These are phyloP conservation scores for Latrodectus hesperus DNA, from an alignment of 2,888 invertebrate species.

Conservation along the genomic window DNA sequence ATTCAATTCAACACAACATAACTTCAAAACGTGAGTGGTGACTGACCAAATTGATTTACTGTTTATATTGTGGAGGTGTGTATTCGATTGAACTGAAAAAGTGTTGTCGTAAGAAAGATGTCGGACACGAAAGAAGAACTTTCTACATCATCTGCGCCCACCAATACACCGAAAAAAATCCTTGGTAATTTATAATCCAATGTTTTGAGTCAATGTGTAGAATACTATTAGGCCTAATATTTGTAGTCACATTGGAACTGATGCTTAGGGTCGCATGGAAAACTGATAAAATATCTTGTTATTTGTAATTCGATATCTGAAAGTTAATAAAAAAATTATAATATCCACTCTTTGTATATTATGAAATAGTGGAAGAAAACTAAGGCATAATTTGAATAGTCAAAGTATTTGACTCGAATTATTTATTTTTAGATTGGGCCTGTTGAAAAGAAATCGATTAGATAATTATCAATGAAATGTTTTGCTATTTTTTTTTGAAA, in stretches of 20 bases:
- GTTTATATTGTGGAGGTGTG: constrained; percentile 45
- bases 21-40: constrained; percentile 54
- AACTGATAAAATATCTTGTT: background rate
- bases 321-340: too few relatives aligned
- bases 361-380: too few relatives aligned
- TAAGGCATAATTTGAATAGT: too few relatives aligned
- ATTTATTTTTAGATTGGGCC: too few relatives aligned
- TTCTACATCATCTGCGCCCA: constrained; percentile 54
- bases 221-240: constrained; percentile 63
- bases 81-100: constrained; percentile 34
- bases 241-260: constrained; percentile 37
- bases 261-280: background rate
- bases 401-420: too few relatives aligned
- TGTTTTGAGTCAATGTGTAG: constrained; percentile 35
- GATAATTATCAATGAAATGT: too few relatives aligned
- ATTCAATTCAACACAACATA: constrained; percentile 16
- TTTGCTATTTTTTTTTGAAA: too few relatives aligned
- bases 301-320: background rate
- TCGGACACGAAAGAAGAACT: constrained; percentile 67
- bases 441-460: too few relatives aligned
- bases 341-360: too few relatives aligned
- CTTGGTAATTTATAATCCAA: constrained; percentile 65
- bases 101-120: constrained; percentile 43
- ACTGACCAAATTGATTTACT: constrained; percentile 20
- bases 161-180: constrained; percentile 65